phyloP scores from a whole-genome alignment of 1,140 invertebrate species.

The Lucilia cuprina region DNA sequence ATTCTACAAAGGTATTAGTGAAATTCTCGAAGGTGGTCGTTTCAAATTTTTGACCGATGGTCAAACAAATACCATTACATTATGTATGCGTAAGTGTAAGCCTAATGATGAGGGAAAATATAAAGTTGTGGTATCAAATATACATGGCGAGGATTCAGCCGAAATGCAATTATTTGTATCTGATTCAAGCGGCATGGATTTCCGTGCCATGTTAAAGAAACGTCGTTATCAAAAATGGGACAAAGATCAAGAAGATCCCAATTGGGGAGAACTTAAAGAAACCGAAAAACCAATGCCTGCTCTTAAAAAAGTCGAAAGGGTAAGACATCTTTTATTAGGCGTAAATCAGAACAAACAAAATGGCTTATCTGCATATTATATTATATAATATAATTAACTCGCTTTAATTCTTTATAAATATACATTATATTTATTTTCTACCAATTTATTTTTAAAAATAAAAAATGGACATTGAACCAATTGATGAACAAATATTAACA shows the following conservation, averaged over 20 bases:
- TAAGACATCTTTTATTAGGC: conserved; percentile 63
- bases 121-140: conserved; percentile 90
- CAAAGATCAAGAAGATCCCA: conserved; percentile 85
- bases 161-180: conserved; percentile 96
- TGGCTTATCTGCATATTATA: neutral
- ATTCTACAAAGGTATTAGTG: conserved; percentile 92
- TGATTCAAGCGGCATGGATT: conserved; percentile 97
- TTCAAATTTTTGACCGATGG: conserved; percentile 92
- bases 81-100: conserved; percentile 95
- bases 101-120: conserved; percentile 98
- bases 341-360: neutral
- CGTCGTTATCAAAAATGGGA: conserved; percentile 95
- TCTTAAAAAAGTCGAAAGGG: conserved; percentile 91
- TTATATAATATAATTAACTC: too few relatives aligned
- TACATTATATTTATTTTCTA: too few relatives aligned
- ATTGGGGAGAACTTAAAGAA: conserved; percentile 94
- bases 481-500: too few relatives aligned
- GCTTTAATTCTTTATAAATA: too few relatives aligned
- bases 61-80: conserved; percentile 85
- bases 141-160: conserved; percentile 91
- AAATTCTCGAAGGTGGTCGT: conserved; percentile 91
- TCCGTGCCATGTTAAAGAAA: conserved; percentile 96
- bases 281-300: conserved; percentile 83
- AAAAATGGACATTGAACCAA: too few relatives aligned
- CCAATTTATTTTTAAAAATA: too few relatives aligned